A percentile compares a stretch with the other conserved stretches of the same genome.
These are phyloP conservation scores for Myrmecophaga tridactyla DNA, from an alignment of 2,113 vertebrate genomes.

Conservation along the genomic window DNA sequence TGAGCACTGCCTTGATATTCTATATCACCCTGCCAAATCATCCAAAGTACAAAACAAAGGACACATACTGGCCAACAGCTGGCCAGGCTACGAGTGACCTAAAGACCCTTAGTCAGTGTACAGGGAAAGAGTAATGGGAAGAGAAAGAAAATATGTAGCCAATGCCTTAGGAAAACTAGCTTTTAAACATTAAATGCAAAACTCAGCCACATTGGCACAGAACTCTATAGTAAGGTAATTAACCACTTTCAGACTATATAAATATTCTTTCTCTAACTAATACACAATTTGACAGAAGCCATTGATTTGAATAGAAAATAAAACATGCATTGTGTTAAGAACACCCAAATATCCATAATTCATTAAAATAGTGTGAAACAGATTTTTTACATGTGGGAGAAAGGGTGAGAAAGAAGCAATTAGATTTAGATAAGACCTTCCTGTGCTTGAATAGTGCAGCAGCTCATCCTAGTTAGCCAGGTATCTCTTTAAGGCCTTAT, in stretches of 20 bases:
- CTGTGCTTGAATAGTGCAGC: neutral
- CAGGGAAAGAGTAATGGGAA: slow-evolving; percentile 12
- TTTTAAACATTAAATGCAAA: neutral
- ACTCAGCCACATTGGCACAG: neutral
- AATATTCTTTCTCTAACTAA: slow-evolving; percentile 11
- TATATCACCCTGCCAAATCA: neutral
- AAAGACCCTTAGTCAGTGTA: neutral
- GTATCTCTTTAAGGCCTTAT: slow-evolving; percentile 37
- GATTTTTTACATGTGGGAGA: neutral
- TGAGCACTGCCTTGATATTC: neutral
- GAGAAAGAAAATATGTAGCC: neutral
- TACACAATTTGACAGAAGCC: neutral
- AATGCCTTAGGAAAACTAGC: neutral
- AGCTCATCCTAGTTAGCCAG: neutral
- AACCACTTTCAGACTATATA: neutral
- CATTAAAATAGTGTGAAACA: neutral
- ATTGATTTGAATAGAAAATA: neutral
- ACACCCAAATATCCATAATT: slow-evolving; percentile 5
- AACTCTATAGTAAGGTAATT: neutral
- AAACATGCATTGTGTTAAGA: neutral
- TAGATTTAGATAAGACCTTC: neutral
- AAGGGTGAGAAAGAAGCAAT: neutral
- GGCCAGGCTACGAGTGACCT: neutral
- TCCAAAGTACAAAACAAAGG: slow-evolving; percentile 7
- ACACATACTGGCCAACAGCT: neutral